These are phyloP conservation scores for Eptatretus atami DNA, from an alignment of 2,797 vertebrate genomes.

Conservation along the genomic window DNA sequence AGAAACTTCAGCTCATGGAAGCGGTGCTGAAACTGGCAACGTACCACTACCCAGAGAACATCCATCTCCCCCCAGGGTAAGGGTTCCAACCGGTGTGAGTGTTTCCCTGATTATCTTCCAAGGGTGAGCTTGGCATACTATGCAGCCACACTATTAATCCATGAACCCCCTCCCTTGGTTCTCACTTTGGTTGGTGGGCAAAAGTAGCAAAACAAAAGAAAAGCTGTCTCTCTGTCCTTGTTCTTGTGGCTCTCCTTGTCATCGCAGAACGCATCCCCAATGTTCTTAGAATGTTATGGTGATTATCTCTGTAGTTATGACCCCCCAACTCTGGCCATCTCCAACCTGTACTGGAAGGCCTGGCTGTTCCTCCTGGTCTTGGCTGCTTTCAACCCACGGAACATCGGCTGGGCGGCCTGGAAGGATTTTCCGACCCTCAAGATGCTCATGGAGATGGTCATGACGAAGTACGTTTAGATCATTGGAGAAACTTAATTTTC, in stretches of 20 bases:
- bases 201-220: no score
- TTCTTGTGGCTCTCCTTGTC: background rate
- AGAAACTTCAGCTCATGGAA: slow-evolving; percentile 72
- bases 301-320: slow-evolving; percentile 34
- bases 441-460: slow-evolving; percentile 99
- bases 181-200: no score
- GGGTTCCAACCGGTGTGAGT: background rate
- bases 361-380: slow-evolving; percentile 83
- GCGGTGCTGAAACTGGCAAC: slow-evolving; percentile 86
- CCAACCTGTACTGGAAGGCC: slow-evolving; percentile 84
- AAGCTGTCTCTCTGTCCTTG: no score
- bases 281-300: no score
- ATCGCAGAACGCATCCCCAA: background rate
- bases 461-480: slow-evolving; percentile 47
- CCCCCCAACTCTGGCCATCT: slow-evolving; percentile 76
- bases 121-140: background rate
- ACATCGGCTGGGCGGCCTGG: slow-evolving; percentile 79
- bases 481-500: background rate
- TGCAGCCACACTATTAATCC: background rate
- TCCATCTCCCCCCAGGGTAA: slow-evolving; percentile 81
- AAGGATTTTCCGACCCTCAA: slow-evolving; percentile 81
- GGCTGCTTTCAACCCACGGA: slow-evolving; percentile 80
- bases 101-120: background rate
- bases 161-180: background rate
- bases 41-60: slow-evolving; percentile 92